phyloP scores from a whole-genome alignment of 2,797 vertebrate genomes.

The Crax fasciolata region DNA sequence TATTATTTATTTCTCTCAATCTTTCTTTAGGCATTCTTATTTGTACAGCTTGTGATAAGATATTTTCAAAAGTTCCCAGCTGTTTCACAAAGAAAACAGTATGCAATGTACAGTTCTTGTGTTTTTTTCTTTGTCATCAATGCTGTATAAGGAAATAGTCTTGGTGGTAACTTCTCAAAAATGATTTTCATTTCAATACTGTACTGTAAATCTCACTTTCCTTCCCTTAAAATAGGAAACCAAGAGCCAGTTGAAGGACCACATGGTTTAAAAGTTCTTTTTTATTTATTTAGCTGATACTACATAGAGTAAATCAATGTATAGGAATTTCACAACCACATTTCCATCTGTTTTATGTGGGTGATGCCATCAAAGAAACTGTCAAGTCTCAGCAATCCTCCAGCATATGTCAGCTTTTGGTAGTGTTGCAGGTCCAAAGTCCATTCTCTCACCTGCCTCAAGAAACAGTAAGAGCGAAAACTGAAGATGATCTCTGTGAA shows the following conservation, averaged over 20 bases:
- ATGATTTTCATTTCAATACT: conserved; percentile 15
- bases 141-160: not conserved
- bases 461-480: conserved; percentile 22
- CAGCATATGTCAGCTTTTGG: conserved; percentile 58
- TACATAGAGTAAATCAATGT: conserved; percentile 69
- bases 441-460: conserved; percentile 46
- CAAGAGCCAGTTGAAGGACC: conserved; percentile 31
- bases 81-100: not conserved
- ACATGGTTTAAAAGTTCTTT: conserved; percentile 67
- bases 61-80: not conserved
- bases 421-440: conserved; percentile 27
- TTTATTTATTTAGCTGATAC: conserved; percentile 69
- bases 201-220: not conserved
- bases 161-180: not conserved
- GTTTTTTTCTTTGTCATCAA: not conserved
- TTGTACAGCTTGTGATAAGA: not conserved
- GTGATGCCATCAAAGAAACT: conserved; percentile 68
- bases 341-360: conserved; percentile 74
- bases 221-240: not conserved
- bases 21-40: not conserved
- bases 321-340: conserved; percentile 70
- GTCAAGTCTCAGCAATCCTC: conserved; percentile 59
- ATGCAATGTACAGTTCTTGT: not conserved
- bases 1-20: not conserved
- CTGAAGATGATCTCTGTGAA: not conserved